phyloP scores from a whole-genome alignment of 2,888 invertebrate genomes.

The Euzetes globulus region DNA sequence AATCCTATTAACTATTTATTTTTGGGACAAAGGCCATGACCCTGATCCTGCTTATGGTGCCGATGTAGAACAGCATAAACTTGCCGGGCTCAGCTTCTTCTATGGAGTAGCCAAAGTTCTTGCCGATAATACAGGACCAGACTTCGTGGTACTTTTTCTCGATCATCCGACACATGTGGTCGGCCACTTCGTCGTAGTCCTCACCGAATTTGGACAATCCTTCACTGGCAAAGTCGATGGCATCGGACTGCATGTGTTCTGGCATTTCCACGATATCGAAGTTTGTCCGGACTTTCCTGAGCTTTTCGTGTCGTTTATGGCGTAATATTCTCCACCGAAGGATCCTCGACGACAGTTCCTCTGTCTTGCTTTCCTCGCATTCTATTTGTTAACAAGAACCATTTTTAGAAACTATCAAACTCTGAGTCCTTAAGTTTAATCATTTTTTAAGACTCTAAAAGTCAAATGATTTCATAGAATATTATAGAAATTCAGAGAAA shows the following conservation, averaged over 20 bases:
- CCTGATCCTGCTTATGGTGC: slow-evolving; percentile 20
- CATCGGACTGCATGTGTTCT: slow-evolving; percentile 33
- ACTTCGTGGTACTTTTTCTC: slow-evolving; percentile 33
- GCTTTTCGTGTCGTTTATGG: slow-evolving; percentile 14
- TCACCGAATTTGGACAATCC: slow-evolving; percentile 13
- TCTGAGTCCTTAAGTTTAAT: too few species aligned
- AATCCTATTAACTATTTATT: not conserved
- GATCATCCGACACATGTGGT: slow-evolving; percentile 30
- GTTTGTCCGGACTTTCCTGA: slow-evolving; percentile 23
- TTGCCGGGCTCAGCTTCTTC: slow-evolving; percentile 30
- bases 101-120: slow-evolving; percentile 27
- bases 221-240: slow-evolving; percentile 29
- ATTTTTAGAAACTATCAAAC: too few species aligned
- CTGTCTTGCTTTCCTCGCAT: not conserved
- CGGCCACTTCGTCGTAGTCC: slow-evolving; percentile 28
- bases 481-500: too few species aligned
- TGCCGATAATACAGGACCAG: slow-evolving; percentile 31
- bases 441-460: too few species aligned
- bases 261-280: slow-evolving; percentile 36
- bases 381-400: too few species aligned
- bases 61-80: slow-evolving; percentile 35
- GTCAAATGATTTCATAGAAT: too few species aligned
- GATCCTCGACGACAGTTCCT: not conserved
- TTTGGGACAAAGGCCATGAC: slow-evolving; percentile 33
- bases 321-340: not conserved